phyloP scores from a whole-genome alignment of 2,113 vertebrate genomes.

The Gnathonemus echidnorhynchus region DNA sequence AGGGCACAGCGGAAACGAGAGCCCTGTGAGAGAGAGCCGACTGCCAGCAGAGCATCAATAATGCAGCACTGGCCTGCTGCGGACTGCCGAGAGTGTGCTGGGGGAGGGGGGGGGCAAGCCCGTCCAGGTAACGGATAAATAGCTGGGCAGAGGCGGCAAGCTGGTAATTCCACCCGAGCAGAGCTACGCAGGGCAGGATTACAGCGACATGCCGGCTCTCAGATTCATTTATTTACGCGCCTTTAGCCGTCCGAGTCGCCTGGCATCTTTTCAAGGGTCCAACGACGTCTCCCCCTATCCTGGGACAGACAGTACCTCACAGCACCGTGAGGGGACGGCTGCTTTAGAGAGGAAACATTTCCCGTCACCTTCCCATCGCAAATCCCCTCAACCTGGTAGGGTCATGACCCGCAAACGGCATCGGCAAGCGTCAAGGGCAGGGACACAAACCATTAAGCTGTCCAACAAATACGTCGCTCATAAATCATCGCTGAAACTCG shows the following conservation, averaged over 20 bases:
- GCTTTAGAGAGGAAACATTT: background rate
- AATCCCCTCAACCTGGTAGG: background rate
- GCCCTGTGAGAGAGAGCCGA: conserved; percentile 47
- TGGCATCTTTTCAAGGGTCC: background rate
- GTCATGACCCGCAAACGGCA: background rate
- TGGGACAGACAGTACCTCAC: background rate
- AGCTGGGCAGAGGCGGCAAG: conserved; percentile 35
- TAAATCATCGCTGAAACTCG: background rate
- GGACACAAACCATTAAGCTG: background rate
- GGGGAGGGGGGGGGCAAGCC: conserved; percentile 43
- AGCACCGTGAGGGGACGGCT: background rate
- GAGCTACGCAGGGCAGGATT: conserved; percentile 36
- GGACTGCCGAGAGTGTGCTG: conserved; percentile 64
- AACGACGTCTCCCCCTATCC: background rate
- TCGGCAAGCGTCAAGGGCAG: background rate
- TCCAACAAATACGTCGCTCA: background rate
- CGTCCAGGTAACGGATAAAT: conserved; percentile 64
- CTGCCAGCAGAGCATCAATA: conserved; percentile 60
- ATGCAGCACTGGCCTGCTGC: conserved; percentile 55
- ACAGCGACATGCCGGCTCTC: conserved; percentile 10
- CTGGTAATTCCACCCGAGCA: conserved; percentile 59
- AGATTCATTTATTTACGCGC: background rate
- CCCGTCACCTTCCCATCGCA: background rate
- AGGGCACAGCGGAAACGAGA: conserved; percentile 48
- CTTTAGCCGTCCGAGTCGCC: background rate